phyloP scores from a whole-genome alignment of 53 echinoderm and acorn worm species.

The Echinarachnius parma region DNA sequence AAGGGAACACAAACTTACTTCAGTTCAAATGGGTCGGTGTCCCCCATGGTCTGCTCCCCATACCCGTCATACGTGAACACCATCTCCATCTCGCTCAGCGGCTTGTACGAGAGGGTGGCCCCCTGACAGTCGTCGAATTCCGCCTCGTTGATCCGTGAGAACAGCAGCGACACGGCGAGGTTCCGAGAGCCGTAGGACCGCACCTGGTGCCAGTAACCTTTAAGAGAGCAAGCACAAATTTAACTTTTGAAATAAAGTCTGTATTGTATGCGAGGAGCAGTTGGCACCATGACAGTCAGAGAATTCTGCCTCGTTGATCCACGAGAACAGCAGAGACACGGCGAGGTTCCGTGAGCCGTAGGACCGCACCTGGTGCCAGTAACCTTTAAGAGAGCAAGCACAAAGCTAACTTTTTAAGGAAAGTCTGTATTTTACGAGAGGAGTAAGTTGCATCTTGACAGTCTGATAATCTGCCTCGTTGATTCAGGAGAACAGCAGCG shows the following conservation, averaged over 20 bases:
- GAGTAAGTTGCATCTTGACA: too few species aligned
- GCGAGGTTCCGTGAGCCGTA: slow-evolving; percentile 78
- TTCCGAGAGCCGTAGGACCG: slow-evolving; percentile 77
- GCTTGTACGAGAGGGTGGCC: slow-evolving; percentile 40
- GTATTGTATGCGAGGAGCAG: too few species aligned
- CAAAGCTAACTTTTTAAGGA: too few species aligned
- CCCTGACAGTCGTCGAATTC: slow-evolving; percentile 65
- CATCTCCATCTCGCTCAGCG: slow-evolving; percentile 81
- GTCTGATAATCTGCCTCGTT: too few species aligned
- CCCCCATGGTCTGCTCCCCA: slow-evolving; percentile 87
- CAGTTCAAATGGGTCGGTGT: slow-evolving; percentile 86
- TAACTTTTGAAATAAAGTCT: too few species aligned
- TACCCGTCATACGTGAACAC: slow-evolving; percentile 80
- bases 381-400: too few species aligned
- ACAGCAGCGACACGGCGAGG: slow-evolving; percentile 79
- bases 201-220: slow-evolving; percentile 96
- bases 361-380: slow-evolving; percentile 94
- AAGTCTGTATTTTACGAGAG: too few species aligned
- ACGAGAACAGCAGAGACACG: slow-evolving; percentile 80
- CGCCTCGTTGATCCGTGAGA: slow-evolving; percentile 71
- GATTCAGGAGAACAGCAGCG: too few species aligned
- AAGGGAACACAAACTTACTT: too few species aligned
- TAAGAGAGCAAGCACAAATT: too few species aligned
- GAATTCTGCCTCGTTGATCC: slow-evolving; percentile 67
- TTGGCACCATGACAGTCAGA: slow-evolving; percentile 55